These are phyloP conservation scores for Anhinga rufa DNA, from an alignment of 2,113 vertebrate genomes.

Conservation along the genomic window DNA sequence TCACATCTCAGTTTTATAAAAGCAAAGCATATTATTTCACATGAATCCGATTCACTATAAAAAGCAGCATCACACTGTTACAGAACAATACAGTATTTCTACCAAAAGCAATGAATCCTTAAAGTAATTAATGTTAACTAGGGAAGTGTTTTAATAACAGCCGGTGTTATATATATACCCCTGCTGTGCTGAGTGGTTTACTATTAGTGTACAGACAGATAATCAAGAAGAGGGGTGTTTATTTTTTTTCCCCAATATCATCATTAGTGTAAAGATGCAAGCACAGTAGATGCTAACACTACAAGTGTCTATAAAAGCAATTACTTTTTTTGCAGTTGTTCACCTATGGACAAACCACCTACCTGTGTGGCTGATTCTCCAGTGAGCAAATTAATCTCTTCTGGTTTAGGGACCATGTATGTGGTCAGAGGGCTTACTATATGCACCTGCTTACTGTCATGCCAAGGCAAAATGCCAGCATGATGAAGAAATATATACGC, in stretches of 20 bases:
- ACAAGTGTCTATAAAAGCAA: background rate
- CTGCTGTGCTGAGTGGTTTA: background rate
- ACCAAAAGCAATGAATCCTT: background rate
- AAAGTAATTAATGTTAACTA: background rate
- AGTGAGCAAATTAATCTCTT: slow-evolving; percentile 90
- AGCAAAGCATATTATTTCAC: background rate
- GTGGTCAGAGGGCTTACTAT: slow-evolving; percentile 91
- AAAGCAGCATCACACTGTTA: background rate
- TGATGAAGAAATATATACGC: slow-evolving; percentile 93
- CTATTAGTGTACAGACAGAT: background rate
- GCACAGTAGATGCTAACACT: background rate
- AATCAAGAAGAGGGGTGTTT: background rate
- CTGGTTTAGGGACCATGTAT: slow-evolving; percentile 91
- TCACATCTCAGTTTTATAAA: background rate
- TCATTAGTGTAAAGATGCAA: background rate
- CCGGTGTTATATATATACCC: background rate
- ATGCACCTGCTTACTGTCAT: slow-evolving; percentile 89
- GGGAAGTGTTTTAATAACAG: background rate
- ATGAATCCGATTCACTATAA: background rate
- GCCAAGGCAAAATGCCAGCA: slow-evolving; percentile 85
- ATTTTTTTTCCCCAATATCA: background rate
- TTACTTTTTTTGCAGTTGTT: background rate
- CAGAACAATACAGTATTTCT: background rate
- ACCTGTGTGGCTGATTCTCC: slow-evolving; percentile 82
- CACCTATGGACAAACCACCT: background rate